Conservation (phyloP, 2,113 vertebrate genomes). For the Coptodon bakossiorum region DNA sequence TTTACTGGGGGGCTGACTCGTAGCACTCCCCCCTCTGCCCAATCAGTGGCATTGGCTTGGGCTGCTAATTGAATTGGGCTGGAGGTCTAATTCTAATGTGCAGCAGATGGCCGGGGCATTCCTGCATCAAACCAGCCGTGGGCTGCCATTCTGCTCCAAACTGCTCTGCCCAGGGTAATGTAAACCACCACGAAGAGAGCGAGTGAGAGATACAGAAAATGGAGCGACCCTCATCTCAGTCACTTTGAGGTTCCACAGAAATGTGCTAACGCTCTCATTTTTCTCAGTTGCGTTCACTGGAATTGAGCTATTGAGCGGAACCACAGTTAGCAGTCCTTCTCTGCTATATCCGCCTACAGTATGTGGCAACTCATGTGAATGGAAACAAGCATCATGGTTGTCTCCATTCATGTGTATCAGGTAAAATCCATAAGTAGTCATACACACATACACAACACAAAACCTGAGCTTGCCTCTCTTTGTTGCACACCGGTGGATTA, state of each 20-base stretch:
- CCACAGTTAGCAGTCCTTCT: neutral
- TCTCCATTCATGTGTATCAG: neutral
- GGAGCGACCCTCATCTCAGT: neutral
- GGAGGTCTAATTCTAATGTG: slow-evolving; percentile 74
- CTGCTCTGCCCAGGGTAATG: slow-evolving; percentile 29
- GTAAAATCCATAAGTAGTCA: neutral
- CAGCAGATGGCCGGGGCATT: slow-evolving; percentile 73
- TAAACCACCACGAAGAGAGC: slow-evolving; percentile 10
- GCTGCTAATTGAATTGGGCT: slow-evolving; percentile 75
- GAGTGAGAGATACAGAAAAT: neutral
- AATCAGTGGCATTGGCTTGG: slow-evolving; percentile 66
- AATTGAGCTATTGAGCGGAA: neutral
- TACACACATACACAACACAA: neutral
- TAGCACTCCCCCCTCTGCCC: slow-evolving; percentile 14
- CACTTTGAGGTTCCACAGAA: slow-evolving; percentile 9
- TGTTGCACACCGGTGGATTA: neutral
- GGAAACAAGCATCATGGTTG: neutral
- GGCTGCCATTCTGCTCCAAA: slow-evolving; percentile 26
- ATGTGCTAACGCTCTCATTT: neutral
- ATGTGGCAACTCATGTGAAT: neutral
- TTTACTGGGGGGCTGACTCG: slow-evolving; percentile 17
- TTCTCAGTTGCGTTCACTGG: neutral
- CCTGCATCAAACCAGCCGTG: slow-evolving; percentile 46
- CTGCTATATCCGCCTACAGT: neutral
- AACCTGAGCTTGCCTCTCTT: neutral